Evolutionary conservation across 2,888 invertebrate genomes (phyloP), one percentile per base, ranked within the genome.

Genomic region (Argyresthia albistria): DNA sequence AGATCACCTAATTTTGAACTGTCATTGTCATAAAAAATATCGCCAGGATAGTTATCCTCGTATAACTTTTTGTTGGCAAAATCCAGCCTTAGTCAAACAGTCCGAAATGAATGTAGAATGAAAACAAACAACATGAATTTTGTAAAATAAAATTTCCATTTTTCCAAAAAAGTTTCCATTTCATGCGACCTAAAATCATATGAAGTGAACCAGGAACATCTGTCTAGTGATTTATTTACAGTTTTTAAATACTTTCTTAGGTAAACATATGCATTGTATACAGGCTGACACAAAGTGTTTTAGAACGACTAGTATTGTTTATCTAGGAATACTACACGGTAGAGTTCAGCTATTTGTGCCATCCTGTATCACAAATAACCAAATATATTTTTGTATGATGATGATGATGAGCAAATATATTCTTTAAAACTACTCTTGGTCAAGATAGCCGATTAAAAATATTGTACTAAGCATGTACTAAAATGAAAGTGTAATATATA

Each of bases 341-440:
- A 14, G 8, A 14, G 14, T 45, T 8, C 9, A 2, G 14, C 15
- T n/a, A 39, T 39, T 45, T 45, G 15, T 14, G 15, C 12, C 15
- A 45, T 6, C 43, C 14, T 43, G 67, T 80, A 84, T 82, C 80
- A 84, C 81, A 83, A 84, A 82, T 79, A 70, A 83, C 80, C 82
- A 69, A 60, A 79, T 76, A 75, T 80, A 80, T 80, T 73, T 66
- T 66, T 59, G 61, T 76, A 78, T 76, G 77, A 14, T 15, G 1
- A 3, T 45, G 84, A 84, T 15, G 9, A 3, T 45, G 84, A 84
- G 84, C 84, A 84, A 80, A 69, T 68, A 74, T 71, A 45, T 76
- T 69, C 66, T 68, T 69, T 70, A 74, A 67, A 73, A 64, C 81
- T 84, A 83, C 76, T 64, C 73, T 84, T 84, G 84, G 84, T 84